Conservation (phyloP, 1,140 invertebrate species). For the Delia radicum region DNA sequence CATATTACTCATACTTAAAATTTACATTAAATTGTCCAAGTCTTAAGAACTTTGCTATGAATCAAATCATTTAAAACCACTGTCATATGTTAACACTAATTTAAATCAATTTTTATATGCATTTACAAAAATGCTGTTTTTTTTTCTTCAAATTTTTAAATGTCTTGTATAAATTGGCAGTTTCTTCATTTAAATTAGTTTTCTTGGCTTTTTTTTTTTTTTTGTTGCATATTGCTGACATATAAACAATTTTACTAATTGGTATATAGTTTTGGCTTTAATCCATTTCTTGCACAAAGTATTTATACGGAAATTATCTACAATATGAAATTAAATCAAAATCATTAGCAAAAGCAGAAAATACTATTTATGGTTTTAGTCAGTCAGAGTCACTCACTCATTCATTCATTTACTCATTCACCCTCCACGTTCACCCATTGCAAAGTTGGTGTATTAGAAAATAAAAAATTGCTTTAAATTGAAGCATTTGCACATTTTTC, state of each 20-base stretch:
- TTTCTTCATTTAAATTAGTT: slow-evolving; percentile 4
- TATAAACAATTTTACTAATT: slow-evolving; percentile 5
- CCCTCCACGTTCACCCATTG: neutral
- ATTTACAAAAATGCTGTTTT: neutral
- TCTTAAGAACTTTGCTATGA: too few species aligned
- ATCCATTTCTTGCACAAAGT: neutral
- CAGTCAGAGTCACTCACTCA: neutral
- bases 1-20: too few species aligned
- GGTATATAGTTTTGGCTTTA: slow-evolving; percentile 9
- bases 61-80: neutral
- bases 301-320: slow-evolving; percentile 18
- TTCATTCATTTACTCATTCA: neutral
- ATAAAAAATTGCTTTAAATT: neutral
- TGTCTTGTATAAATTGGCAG: slow-evolving; percentile 18
- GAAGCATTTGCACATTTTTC: neutral
- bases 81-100: neutral
- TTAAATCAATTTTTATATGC: neutral
- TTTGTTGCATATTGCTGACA: neutral
- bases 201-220: too few species aligned
- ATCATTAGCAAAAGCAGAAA: neutral
- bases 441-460: neutral
- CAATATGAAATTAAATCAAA: slow-evolving; percentile 8
- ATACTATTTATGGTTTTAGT: neutral
- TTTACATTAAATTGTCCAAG: too few species aligned
- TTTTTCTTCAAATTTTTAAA: neutral